Conservation (phyloP, 2,113 vertebrate genomes). For the Crotalus horridus region DNA sequence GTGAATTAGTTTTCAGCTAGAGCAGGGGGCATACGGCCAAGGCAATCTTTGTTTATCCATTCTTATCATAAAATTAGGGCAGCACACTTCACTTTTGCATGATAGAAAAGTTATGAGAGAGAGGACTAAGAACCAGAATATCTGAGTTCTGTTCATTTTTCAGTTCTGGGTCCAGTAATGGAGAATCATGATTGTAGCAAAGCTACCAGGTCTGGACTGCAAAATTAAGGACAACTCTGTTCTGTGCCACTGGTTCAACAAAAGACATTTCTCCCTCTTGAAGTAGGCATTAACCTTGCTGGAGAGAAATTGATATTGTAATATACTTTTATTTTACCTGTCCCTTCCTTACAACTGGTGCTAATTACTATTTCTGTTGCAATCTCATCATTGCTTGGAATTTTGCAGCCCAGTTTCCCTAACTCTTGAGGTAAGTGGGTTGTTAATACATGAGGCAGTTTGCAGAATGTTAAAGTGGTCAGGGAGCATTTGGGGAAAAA, state of each 20-base stretch:
- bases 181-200: not conserved
- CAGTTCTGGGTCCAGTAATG: not conserved
- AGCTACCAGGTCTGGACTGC: not conserved
- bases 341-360: not conserved
- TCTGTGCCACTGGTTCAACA: not conserved
- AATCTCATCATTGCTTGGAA: not conserved
- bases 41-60: not conserved
- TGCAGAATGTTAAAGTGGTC: not conserved
- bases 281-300: not conserved
- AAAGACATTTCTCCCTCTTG: not conserved
- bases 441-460: not conserved
- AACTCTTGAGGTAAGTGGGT: not conserved
- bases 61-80: not conserved
- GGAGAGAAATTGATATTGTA: not conserved
- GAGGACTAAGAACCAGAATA: not conserved
- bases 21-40: not conserved
- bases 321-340: not conserved
- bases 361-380: not conserved
- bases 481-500: not conserved
- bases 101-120: not conserved
- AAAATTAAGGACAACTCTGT: not conserved
- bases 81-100: not conserved
- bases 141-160: not conserved
- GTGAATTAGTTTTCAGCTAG: not conserved
- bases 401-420: not conserved